Conservation (phyloP, 2,113 vertebrate genomes). For the Lagopus muta region DNA sequence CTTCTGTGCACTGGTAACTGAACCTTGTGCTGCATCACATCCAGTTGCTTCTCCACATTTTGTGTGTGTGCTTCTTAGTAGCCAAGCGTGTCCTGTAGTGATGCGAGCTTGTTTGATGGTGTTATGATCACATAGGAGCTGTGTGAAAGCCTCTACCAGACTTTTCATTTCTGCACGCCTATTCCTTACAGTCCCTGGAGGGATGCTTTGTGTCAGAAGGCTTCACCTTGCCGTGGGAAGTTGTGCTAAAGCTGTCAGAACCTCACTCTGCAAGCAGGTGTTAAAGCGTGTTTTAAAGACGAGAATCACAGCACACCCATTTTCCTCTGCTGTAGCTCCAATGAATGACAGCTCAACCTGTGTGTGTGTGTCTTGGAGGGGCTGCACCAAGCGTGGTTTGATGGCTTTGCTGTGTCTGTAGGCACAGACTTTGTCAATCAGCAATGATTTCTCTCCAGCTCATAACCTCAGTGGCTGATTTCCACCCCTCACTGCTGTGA, state of each 20-base stretch:
- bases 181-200: not conserved
- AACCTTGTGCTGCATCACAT: not conserved
- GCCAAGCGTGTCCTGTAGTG: not conserved
- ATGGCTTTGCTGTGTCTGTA: not conserved
- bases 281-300: not conserved
- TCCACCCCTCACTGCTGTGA: not conserved
- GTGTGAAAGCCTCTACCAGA: not conserved
- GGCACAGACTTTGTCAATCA: not conserved
- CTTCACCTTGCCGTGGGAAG: not conserved
- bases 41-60: not conserved
- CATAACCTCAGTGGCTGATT: fast-evolving
- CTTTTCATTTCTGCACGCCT: not conserved
- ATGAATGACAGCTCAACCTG: not conserved
- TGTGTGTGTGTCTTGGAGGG: not conserved
- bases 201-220: not conserved
- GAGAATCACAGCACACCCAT: not conserved
- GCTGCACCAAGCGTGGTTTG: not conserved
- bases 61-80: not conserved
- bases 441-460: not conserved
- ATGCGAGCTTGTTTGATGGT: not conserved
- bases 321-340: not conserved
- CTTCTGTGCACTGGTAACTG: not conserved
- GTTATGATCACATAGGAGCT: fast-evolving
- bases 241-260: not conserved
- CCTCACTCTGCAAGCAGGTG: fast-evolving